Conservation (phyloP, 2,888 invertebrate genomes). For the Argyresthia albistria region DNA sequence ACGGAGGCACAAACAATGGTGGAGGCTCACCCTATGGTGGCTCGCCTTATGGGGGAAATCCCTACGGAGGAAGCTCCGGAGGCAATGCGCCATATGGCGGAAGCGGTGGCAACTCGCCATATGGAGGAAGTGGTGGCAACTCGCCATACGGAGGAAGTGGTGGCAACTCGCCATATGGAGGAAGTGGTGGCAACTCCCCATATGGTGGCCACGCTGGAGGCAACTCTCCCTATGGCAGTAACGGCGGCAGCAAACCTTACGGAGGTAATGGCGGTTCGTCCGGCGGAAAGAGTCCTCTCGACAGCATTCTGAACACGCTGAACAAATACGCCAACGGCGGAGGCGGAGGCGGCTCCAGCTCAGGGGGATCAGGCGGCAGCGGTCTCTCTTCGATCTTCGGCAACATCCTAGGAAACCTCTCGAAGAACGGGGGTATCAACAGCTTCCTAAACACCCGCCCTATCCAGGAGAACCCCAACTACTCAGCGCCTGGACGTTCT, state of each 20-base stretch:
- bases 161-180: slow-evolving; percentile 21
- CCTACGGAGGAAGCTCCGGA: slow-evolving; percentile 19
- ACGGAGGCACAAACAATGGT: slow-evolving; percentile 13
- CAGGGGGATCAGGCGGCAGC: slow-evolving; percentile 16
- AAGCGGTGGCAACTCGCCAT: slow-evolving; percentile 16
- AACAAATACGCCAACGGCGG: slow-evolving; percentile 37
- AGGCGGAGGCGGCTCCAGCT: slow-evolving; percentile 16
- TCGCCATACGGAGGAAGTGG: slow-evolving; percentile 15
- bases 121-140: slow-evolving; percentile 21
- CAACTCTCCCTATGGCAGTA: slow-evolving; percentile 6
- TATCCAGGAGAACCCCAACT: slow-evolving; percentile 57
- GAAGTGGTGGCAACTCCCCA: slow-evolving; percentile 8
- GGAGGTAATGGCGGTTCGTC: slow-evolving; percentile 20
- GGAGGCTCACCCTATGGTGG: slow-evolving; percentile 19
- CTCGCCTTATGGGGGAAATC: slow-evolving; percentile 8
- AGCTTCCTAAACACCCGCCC: slow-evolving; percentile 56
- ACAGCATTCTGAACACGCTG: slow-evolving; percentile 34
- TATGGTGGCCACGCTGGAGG: slow-evolving; percentile 9
- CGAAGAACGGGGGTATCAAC: slow-evolving; percentile 40
- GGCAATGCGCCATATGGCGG: slow-evolving; percentile 12
- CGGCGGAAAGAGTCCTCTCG: slow-evolving; percentile 28
- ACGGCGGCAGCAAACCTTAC: slow-evolving; percentile 9
- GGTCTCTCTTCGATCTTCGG: slow-evolving; percentile 51
- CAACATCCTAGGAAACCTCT: slow-evolving; percentile 44
- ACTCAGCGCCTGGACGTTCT: slow-evolving; percentile 47